Percentiles rank a stretch among this genome's conserved stretches.
phyloP scores from a whole-genome alignment of 1,140 invertebrate genomes.

The Onthophagus taurus region DNA sequence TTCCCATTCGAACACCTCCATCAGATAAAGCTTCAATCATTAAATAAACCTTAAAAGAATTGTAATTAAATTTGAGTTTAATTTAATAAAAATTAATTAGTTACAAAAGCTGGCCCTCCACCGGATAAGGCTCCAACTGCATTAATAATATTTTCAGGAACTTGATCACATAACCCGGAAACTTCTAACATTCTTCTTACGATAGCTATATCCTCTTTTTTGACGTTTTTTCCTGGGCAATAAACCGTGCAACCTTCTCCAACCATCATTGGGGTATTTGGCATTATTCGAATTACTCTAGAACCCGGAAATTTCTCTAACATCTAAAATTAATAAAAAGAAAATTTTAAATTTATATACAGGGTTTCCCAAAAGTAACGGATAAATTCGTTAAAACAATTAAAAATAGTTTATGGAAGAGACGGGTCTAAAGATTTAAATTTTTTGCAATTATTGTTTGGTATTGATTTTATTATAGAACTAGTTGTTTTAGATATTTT shows the following conservation, averaged over 20 bases:
- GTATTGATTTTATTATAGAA: no score
- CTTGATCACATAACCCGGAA: constrained; percentile 66
- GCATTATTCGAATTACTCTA: constrained; percentile 79
- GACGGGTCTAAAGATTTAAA: no score
- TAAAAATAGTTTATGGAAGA: no score
- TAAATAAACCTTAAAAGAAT: constrained; percentile 60
- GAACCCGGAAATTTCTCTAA: constrained; percentile 36
- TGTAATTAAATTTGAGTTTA: neutral
- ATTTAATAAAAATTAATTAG: constrained; percentile 25
- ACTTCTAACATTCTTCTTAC: constrained; percentile 62
- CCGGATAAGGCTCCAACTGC: constrained; percentile 73
- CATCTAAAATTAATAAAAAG: constrained; percentile 31
- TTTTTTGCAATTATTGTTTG: no score
- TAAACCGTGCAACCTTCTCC: constrained; percentile 72
- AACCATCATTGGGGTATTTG: constrained; percentile 84
- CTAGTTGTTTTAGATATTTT: no score
- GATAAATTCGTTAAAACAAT: no score
- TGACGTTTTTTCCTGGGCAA: constrained; percentile 46
- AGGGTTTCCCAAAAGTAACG: neutral
- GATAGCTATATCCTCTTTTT: constrained; percentile 46
- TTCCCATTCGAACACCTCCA: constrained; percentile 83
- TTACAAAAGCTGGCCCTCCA: constrained; percentile 89
- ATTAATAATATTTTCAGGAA: constrained; percentile 75
- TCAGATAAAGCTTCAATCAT: constrained; percentile 87
- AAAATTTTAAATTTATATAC: neutral